Evolutionary conservation across 2,113 vertebrate species (phyloP), one percentile per base, ranked within the genome.

Genomic region (Uria lomvia): DNA sequence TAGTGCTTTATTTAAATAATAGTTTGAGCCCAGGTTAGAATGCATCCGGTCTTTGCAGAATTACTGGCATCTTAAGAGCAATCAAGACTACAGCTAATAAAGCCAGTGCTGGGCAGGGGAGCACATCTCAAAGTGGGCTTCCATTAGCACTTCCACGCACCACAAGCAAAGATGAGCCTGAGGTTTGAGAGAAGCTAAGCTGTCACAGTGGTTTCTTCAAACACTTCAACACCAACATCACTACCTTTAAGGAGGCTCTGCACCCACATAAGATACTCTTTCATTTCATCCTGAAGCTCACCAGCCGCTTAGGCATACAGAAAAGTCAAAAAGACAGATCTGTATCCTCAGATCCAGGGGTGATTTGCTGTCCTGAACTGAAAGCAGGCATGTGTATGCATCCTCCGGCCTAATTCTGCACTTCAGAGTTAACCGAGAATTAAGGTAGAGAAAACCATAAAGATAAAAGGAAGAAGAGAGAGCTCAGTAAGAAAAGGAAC

Each of bases 281-380:
- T 66, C 8, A 29, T 53, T 76, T 45, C 70, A 58, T 23, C 32
- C 49, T 58, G 62, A 27, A 60, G 40, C 65, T 38, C 3, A 1
- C 11, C 38, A 71, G 38, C 60, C 78, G 18, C 49, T 71, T 7
- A 71, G 55, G 23, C 32, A 21, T 17, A 81, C 29, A 50, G 18
- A 66, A 2, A 23, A 62, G 8, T 24, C 16, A 1, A 17, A 76
- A 55, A 71, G 36, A 29, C n/a, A 73, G 32, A 59, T 36, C 50
- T 43, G n/a, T 12, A 50, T 17, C 27, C 75, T 53, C 30, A 85
- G 53, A 29, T 1, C 0, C 0, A 42, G 8, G n/a, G 42, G 68
- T 60, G 8, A 67, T 56, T 15, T 55, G 70, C 60, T 32, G 47
- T 18, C 38, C 86, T 38, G 40, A 38, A 40, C 29, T 11, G 12